phyloP scores from a whole-genome alignment of 1,140 invertebrate species.

The Apolygus lucorum region DNA sequence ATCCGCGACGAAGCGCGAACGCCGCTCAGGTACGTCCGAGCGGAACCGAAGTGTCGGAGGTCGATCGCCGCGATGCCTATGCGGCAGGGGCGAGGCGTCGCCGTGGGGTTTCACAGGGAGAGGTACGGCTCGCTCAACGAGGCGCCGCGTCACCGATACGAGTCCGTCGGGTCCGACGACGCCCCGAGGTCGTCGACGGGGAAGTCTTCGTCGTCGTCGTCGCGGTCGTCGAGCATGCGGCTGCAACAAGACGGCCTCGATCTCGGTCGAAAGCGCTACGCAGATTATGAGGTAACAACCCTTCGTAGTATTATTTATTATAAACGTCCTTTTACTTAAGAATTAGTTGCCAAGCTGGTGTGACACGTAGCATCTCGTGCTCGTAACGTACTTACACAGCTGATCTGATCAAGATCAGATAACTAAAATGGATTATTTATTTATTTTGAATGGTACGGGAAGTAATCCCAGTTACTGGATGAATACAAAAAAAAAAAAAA shows the following conservation, averaged over 20 bases:
- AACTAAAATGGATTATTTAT: no score
- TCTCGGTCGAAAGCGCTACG: background rate
- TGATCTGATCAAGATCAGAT: no score
- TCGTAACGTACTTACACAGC: background rate
- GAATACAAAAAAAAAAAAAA: no score
- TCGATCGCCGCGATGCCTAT: constrained; percentile 8
- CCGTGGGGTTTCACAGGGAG: constrained; percentile 14
- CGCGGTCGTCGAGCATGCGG: background rate
- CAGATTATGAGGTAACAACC: background rate
- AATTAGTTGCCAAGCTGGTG: background rate
- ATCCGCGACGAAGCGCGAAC: background rate
- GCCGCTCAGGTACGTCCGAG: background rate
- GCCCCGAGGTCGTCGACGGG: background rate
- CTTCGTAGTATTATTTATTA: background rate
- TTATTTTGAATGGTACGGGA: no score
- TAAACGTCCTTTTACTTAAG: background rate
- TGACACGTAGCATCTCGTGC: background rate
- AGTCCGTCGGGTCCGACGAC: background rate
- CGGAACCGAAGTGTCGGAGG: constrained; percentile 9
- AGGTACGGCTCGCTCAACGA: background rate
- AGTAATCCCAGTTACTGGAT: no score
- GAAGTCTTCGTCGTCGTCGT: background rate
- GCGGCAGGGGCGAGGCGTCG: background rate
- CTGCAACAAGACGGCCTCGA: background rate
- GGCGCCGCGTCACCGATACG: constrained; percentile 2